Evolutionary conservation across 2,797 vertebrate genomes (phyloP), one percentile per base, ranked within the genome.

Genomic region (Podarcis lilfordi): DNA sequence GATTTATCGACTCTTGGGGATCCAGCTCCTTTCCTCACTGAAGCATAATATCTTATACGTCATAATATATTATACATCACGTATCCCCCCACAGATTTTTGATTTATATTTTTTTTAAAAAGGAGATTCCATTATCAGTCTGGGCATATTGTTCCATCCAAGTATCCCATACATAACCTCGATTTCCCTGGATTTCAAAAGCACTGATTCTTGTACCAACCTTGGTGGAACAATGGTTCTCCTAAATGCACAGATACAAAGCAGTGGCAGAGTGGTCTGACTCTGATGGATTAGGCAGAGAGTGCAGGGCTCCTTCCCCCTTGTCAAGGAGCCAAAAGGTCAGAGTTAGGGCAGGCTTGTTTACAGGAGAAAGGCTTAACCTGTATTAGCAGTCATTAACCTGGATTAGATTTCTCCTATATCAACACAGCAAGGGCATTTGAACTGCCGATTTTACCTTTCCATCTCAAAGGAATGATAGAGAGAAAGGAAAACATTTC

Each of bases 301-400:
- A 68, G 32, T 68, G 32, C 11, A 81, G 79, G 59, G 69, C 43
- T 76, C 69, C 27, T 68, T 85, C n/a, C 79, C 13, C 69, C 61
- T 81, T 89, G 55, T 68, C 83, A 89, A 64, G 55, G 78, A 76
- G 76, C 82, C 79, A 66, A n/a, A 50, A 79, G 82, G 78, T 81
- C 78, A 85, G 61, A 43, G n/a, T 80, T 68, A 80, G 66, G 83
- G 55, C 88, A 89, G 32, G 2, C 32, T 76, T 85, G 83, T 89
- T 80, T 89, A 85, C 55, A 89, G 32, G 82, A 79, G 75, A 77
- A 76, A 81, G 78, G 69, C 78, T 89, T 85, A 81, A 85, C 78
- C 61, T 76, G 59, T 55, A 89, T 85, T 85, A 81, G 27, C 9
- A 50, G 78, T 81, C 68, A 85, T 89, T 89, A 85, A 80, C 83